phyloP scores from a whole-genome alignment of 1,140 invertebrate species.

The Anagrus nilaparvatae region DNA sequence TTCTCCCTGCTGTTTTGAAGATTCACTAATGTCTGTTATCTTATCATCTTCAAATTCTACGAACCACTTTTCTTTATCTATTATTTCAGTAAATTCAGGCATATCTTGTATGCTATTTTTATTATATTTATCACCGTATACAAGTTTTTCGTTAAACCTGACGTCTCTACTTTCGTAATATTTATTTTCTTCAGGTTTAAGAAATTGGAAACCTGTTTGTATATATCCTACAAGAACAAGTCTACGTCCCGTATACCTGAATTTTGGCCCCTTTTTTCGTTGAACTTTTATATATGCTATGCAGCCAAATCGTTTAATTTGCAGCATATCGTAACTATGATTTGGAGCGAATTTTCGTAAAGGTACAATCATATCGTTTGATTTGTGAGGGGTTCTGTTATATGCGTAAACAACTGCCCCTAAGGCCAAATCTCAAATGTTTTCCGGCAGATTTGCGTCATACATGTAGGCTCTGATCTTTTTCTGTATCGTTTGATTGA shows the following conservation, averaged over 20 bases:
- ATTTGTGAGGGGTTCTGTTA: slow-evolving; percentile 17
- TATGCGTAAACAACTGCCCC: slow-evolving; percentile 18
- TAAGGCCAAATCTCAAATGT: slow-evolving; percentile 26
- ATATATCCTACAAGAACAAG: slow-evolving; percentile 14
- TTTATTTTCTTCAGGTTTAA: slow-evolving; percentile 9
- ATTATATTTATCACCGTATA: no score
- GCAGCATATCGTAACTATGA: neutral
- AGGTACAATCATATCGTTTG: slow-evolving; percentile 14
- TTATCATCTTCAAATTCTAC: no score
- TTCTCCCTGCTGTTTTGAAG: no score
- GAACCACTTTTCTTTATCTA: no score
- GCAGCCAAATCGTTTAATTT: slow-evolving; percentile 6
- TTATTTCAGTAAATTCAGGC: no score
- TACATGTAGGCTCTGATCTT: slow-evolving; percentile 20
- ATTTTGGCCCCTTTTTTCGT: slow-evolving; percentile 10
- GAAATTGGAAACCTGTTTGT: slow-evolving; percentile 10
- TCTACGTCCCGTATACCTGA: neutral
- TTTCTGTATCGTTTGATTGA: slow-evolving; percentile 23
- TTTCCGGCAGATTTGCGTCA: slow-evolving; percentile 17
- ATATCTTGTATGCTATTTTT: no score
- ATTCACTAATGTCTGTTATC: no score
- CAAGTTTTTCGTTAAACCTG: no score
- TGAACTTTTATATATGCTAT: slow-evolving; percentile 7
- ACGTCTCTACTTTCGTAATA: no score
- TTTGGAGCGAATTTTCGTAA: no score